Conservation (phyloP, 1,140 invertebrate species). For the Caenorhabditis tropicalis region DNA sequence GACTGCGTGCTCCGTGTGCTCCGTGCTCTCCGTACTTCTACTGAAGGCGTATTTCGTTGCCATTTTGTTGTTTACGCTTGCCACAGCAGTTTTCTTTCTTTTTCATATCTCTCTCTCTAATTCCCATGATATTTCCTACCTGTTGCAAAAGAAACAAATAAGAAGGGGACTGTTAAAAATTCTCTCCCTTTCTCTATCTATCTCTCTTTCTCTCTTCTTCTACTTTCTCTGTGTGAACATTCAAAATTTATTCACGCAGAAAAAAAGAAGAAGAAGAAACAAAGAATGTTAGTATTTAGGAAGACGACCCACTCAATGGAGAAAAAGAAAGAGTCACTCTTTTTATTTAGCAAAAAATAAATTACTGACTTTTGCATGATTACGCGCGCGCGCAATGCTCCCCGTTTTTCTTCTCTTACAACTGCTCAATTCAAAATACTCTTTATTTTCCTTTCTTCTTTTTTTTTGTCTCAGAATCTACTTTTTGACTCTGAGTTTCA, state of each 20-base stretch:
- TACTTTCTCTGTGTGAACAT: background rate
- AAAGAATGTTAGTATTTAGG: background rate
- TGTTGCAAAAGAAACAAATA: background rate
- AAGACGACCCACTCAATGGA: background rate
- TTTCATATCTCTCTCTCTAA: background rate
- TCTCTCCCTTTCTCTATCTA: background rate
- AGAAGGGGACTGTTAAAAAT: too few species aligned
- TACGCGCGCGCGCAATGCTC: background rate
- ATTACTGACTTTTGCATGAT: conserved; percentile 32
- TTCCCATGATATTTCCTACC: background rate
- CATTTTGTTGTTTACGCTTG: conserved; percentile 35
- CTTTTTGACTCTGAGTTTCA: too few species aligned
- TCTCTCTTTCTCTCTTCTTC: background rate
- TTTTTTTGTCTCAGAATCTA: too few species aligned
- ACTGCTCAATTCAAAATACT: background rate
- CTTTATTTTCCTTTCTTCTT: too few species aligned
- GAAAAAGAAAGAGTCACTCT: background rate
- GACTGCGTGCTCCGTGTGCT: conserved; percentile 37
- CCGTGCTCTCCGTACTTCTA: background rate
- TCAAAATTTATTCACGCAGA: background rate
- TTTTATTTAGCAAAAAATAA: conserved; percentile 15
- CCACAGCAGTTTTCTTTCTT: background rate
- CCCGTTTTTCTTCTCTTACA: background rate
- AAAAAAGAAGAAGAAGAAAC: background rate
- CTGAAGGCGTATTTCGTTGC: conserved; percentile 25